phyloP scores from a whole-genome alignment of 2,888 invertebrate species.

The Tetranychus truncatus region DNA sequence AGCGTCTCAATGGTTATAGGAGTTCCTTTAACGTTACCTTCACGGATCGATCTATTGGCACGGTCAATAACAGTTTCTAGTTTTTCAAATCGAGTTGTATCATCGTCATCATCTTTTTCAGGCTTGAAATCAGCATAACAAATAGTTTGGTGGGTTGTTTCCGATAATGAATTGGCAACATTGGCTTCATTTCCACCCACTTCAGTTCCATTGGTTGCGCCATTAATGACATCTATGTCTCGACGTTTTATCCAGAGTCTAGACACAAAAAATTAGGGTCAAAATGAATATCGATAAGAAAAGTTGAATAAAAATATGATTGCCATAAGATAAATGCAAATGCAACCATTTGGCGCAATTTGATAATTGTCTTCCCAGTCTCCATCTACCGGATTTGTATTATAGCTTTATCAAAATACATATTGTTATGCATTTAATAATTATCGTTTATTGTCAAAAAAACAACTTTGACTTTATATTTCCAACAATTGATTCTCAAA shows the following conservation, averaged over 20 bases:
- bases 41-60: neutral
- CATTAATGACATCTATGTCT: neutral
- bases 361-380: too few relatives aligned
- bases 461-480: too few relatives aligned
- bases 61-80: slow-evolving; percentile 10
- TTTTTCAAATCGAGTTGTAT: slow-evolving; percentile 1
- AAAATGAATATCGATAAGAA: neutral
- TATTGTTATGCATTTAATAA: too few relatives aligned
- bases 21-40: neutral
- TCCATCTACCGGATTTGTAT: too few relatives aligned
- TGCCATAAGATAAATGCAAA: too few relatives aligned
- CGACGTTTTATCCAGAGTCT: neutral
- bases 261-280: neutral
- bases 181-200: neutral
- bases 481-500: too few relatives aligned
- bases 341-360: too few relatives aligned
- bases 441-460: too few relatives aligned
- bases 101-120: neutral
- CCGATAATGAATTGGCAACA: neutral
- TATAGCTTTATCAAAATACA: too few relatives aligned
- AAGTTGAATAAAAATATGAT: too few relatives aligned
- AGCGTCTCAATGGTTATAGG: slow-evolving; percentile 12
- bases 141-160: neutral
- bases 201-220: neutral
- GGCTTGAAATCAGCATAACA: slow-evolving; percentile 10